Evolutionary conservation across 2,888 invertebrate species (phyloP).

Genomic region (Trissolcus japonicus): DNA sequence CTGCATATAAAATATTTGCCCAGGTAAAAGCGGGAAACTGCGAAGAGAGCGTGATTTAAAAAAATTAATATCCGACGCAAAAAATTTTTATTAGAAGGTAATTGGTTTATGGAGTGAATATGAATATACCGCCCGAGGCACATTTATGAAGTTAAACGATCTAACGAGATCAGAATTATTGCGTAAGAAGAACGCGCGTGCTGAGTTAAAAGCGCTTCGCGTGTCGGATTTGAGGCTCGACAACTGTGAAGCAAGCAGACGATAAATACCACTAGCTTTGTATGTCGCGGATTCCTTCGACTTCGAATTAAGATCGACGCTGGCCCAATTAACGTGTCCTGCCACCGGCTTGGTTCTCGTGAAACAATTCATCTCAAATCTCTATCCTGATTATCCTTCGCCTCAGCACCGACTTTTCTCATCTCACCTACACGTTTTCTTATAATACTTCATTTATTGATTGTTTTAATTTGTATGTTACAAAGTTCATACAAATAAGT

Average conservation of each 20-base stretch:
- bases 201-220: constrained; percentile 32
- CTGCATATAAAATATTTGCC: too few species aligned
- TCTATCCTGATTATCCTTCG: too few species aligned
- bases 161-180: constrained; percentile 52
- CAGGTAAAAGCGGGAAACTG: too few species aligned
- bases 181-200: constrained; percentile 51
- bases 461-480: too few species aligned
- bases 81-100: too few species aligned
- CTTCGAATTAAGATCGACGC: constrained; percentile 22
- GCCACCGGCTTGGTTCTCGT: neutral
- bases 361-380: neutral
- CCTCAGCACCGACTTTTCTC: too few species aligned
- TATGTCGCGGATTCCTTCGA: constrained; percentile 35
- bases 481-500: too few species aligned
- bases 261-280: constrained; percentile 42
- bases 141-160: constrained; percentile 27
- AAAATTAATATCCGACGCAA: too few species aligned
- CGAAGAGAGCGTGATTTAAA: too few species aligned
- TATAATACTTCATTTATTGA: too few species aligned
- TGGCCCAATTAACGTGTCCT: constrained; percentile 15
- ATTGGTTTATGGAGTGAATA: constrained; percentile 3
- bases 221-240: constrained; percentile 51
- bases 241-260: constrained; percentile 46
- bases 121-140: constrained; percentile 1
- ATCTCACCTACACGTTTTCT: too few species aligned